phyloP scores from a whole-genome alignment of 2,113 vertebrate genomes.

The Hippocampus comes region DNA sequence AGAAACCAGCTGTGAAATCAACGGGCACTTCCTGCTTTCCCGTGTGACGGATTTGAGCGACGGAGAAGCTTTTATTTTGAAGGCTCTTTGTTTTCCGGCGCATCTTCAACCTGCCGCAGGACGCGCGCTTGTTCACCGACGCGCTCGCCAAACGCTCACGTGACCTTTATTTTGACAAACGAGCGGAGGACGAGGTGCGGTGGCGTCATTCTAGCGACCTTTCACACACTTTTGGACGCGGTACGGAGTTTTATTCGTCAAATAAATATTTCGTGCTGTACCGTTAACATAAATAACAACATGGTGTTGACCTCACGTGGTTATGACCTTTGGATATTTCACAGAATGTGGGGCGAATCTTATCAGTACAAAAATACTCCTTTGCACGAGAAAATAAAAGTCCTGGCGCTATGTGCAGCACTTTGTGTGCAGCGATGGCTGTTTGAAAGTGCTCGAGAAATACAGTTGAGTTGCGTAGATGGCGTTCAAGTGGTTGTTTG shows the following conservation, averaged over 20 bases:
- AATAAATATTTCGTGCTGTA: background rate
- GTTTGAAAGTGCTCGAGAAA: too few species aligned
- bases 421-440: too few species aligned
- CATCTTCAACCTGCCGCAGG: slow-evolving; percentile 4
- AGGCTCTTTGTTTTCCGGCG: slow-evolving; percentile 7
- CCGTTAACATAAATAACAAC: background rate
- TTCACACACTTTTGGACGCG: background rate
- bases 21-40: background rate
- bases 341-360: background rate
- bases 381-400: background rate
- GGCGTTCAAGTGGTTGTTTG: background rate
- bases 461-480: background rate
- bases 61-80: slow-evolving; percentile 36
- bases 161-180: background rate
- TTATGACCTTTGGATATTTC: too few species aligned
- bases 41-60: background rate
- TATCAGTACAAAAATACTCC: background rate
- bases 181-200: background rate
- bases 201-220: background rate
- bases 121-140: background rate
- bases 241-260: background rate
- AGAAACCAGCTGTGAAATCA: background rate
- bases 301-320: background rate
- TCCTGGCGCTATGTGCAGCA: too few species aligned
- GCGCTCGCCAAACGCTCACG: background rate